These are phyloP conservation scores for Apogon hyalosoma DNA, from an alignment of 2,797 vertebrate genomes.

Conservation along the genomic window DNA sequence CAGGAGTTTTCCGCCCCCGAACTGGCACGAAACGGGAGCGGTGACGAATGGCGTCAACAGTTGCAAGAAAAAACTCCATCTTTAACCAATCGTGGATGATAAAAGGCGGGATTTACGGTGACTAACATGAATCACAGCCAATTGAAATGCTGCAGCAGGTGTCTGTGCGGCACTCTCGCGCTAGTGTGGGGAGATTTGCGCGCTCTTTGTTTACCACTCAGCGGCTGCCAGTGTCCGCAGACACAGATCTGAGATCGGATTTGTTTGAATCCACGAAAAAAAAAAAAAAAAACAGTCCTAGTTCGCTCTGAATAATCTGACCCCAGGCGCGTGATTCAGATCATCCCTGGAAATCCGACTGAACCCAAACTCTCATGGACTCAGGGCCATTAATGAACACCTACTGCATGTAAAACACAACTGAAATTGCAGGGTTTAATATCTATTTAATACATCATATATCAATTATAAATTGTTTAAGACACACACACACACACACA, in stretches of 20 bases:
- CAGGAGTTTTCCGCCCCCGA: slow-evolving; percentile 64
- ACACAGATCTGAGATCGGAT: slow-evolving; percentile 63
- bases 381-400: background rate
- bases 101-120: slow-evolving; percentile 7
- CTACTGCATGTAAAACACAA: background rate
- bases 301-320: slow-evolving; percentile 43
- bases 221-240: slow-evolving; percentile 42
- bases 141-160: slow-evolving; percentile 76
- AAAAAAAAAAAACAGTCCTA: background rate
- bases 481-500: too few species aligned
- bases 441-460: background rate
- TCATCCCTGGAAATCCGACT: slow-evolving; percentile 40
- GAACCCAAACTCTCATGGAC: background rate
- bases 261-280: slow-evolving; percentile 5
- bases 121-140: slow-evolving; percentile 53
- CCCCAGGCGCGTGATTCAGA: slow-evolving; percentile 54
- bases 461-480: too few species aligned
- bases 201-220: slow-evolving; percentile 83
- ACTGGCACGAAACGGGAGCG: slow-evolving; percentile 53
- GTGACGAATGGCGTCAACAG: slow-evolving; percentile 62
- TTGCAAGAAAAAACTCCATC: background rate
- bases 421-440: background rate
- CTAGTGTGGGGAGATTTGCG: slow-evolving; percentile 70
- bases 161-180: slow-evolving; percentile 71
- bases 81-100: slow-evolving; percentile 53